These are phyloP conservation scores for Ophiodon elongatus DNA, from an alignment of 2,113 vertebrate genomes.

Conservation along the genomic window DNA sequence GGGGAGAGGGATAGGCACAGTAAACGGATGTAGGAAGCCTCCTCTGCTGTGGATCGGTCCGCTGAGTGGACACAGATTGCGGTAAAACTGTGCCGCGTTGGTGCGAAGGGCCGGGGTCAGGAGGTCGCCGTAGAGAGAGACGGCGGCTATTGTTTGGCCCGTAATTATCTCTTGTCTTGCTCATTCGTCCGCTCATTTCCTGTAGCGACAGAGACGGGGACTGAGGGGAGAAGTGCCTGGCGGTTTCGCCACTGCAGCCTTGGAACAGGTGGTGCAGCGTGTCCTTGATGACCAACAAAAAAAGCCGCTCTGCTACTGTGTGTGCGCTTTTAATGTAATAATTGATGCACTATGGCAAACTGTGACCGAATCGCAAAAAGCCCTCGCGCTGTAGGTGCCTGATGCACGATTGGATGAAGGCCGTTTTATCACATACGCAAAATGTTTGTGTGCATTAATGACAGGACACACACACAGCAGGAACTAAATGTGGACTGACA, in stretches of 20 bases:
- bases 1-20: constrained; percentile 12
- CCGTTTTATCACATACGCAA: neutral
- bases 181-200: constrained; percentile 66
- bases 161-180: constrained; percentile 70
- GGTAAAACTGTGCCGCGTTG: constrained; percentile 27
- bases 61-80: constrained; percentile 48
- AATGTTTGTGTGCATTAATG: neutral
- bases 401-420: neutral
- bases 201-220: constrained; percentile 42
- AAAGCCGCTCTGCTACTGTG: constrained; percentile 14
- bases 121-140: constrained; percentile 59
- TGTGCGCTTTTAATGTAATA: neutral
- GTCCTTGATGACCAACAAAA: constrained; percentile 63
- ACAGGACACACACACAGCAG: neutral
- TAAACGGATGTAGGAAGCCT: constrained; percentile 34
- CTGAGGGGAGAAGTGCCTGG: constrained; percentile 24
- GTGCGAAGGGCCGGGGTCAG: constrained; percentile 51
- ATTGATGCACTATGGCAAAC: constrained; percentile 10
- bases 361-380: neutral
- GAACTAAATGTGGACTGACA: neutral
- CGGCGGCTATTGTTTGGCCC: constrained; percentile 69
- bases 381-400: neutral
- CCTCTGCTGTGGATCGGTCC: constrained; percentile 37
- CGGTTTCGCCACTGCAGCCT: constrained; percentile 46
- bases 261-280: constrained; percentile 65